These are phyloP conservation scores for Corbicula japonica DNA, from an alignment of 2,888 invertebrate species.

Conservation along the genomic window DNA sequence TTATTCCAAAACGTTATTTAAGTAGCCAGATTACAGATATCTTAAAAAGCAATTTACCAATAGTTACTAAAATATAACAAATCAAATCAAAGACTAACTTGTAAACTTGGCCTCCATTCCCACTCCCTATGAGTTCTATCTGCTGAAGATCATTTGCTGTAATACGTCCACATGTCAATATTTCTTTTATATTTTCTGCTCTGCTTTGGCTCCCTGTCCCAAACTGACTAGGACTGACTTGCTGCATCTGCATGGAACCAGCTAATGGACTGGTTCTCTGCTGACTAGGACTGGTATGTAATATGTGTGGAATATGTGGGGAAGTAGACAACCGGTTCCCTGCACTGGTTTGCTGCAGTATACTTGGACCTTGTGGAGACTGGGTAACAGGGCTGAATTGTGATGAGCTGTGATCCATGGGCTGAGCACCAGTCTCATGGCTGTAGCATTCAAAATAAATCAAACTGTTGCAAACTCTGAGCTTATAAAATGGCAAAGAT, in stretches of 20 bases:
- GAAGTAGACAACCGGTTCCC: slow-evolving; percentile 20
- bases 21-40: too few species aligned
- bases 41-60: too few species aligned
- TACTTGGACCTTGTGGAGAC: slow-evolving; percentile 12
- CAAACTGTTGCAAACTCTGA: neutral
- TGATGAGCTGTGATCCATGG: too few species aligned
- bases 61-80: too few species aligned
- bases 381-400: too few species aligned
- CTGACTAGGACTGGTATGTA: slow-evolving; percentile 19
- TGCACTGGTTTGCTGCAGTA: slow-evolving; percentile 15
- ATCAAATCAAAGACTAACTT: slow-evolving; percentile 77
- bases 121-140: slow-evolving; percentile 81
- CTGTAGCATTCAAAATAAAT: slow-evolving; percentile 7
- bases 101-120: slow-evolving; percentile 84
- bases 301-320: slow-evolving; percentile 10
- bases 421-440: neutral
- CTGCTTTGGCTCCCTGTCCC: slow-evolving; percentile 33
- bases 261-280: slow-evolving; percentile 22
- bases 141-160: slow-evolving; percentile 78
- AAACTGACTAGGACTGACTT: slow-evolving; percentile 11
- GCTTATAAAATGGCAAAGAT: too few species aligned
- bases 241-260: slow-evolving; percentile 20
- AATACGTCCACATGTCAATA: slow-evolving; percentile 80
- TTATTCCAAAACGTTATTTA: too few species aligned
- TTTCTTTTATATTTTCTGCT: slow-evolving; percentile 74